phyloP scores from a whole-genome alignment of 2,113 vertebrate genomes.

The Malaclemys terrapin region DNA sequence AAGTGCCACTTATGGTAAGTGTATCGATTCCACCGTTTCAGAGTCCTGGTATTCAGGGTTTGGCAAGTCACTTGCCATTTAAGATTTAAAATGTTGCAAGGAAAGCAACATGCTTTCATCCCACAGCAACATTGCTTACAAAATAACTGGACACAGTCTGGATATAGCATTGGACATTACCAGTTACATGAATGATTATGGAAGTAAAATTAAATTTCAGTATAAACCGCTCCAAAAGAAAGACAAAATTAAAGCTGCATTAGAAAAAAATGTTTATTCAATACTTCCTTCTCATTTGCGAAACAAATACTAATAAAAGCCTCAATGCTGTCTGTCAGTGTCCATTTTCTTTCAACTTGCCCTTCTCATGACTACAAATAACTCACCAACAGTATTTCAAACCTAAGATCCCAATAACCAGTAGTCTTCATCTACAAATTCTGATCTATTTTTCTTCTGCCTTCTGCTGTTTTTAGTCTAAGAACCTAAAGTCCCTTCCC shows the following conservation, averaged over 20 bases:
- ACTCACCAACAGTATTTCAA: accelerated
- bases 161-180: not conserved
- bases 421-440: not conserved
- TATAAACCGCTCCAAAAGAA: accelerated
- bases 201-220: not conserved
- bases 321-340: not conserved
- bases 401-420: not conserved
- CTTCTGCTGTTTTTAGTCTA: accelerated
- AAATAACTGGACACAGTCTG: not conserved
- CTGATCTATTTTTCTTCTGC: accelerated
- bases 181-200: not conserved
- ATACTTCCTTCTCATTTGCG: not conserved
- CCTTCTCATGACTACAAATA: accelerated
- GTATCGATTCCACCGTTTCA: not conserved
- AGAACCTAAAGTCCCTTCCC: not conserved
- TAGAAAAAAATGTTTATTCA: not conserved
- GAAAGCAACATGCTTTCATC: not conserved
- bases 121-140: not conserved
- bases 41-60: not conserved
- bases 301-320: accelerated
- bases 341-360: not conserved
- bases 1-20: not conserved
- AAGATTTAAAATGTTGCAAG: not conserved
- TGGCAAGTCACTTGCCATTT: not conserved
- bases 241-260: not conserved